Evolutionary conservation across 1,140 invertebrate genomes (phyloP), one percentile per base, ranked within the genome.

Genomic region (Proctacanthus coquilletti): DNA sequence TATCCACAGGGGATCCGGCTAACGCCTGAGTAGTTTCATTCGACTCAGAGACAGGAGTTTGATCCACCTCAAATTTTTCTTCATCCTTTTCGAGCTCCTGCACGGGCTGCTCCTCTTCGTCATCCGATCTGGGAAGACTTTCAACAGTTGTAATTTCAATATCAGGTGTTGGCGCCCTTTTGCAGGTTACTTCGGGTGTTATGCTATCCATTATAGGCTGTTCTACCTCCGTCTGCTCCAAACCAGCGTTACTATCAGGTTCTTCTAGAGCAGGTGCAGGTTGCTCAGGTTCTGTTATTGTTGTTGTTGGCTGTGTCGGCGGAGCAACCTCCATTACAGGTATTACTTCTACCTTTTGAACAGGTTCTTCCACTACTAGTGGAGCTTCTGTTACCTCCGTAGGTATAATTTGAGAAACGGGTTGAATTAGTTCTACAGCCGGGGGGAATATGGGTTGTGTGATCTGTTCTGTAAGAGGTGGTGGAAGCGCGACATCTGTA

Each of bases 81-180:
- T 23, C 18, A 21, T 25, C 19, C 5, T 8, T 13, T 13, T 30
- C 39, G 2, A 29, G 5, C 10, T 21, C 40, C 11, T 11, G 32
- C 18, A 45, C 43, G 11, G 42, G 38, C 15, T 25, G 47, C 19
- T 53, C 54, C 11, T 62, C 58, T 48, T 63, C 62, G 15, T 58
- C 55, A 21, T 58, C 55, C 3, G 55, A 58, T 5, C 55, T 48
- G 2, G 55, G 55, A 21, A 58, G 30, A 39, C 56, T 53, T 44
- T 58, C 55, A 5, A 58, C 55, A 13, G 55, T 58, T 5, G 55
- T 58, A 11, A 58, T 58, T 40, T 58, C 55, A 33, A 58, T 58
- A 21, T 58, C 55, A 6, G 55, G 55, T 41, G 55, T 58, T 2
- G 55, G 55, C 0, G 55, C 55, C 2, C 55, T 35, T 21, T 51